Evolutionary conservation across 1,140 invertebrate genomes (phyloP).

Genomic region (Cyclina sinensis): DNA sequence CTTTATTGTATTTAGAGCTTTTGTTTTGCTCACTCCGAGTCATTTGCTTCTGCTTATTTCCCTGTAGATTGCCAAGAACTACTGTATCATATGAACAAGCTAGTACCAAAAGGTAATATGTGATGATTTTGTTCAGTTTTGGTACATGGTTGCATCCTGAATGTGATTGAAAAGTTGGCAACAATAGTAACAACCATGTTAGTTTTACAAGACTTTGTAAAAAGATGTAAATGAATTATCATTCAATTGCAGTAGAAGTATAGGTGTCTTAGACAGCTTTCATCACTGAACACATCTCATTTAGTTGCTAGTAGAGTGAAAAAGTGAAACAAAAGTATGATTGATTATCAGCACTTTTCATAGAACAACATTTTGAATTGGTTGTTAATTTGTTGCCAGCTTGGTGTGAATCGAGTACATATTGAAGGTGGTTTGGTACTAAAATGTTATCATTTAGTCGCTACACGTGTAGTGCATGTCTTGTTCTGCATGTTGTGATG

Average conservation of each 20-base stretch:
- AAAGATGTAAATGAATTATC: too few relatives aligned
- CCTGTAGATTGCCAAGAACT: slow-evolving; percentile 59
- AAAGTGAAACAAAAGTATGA: too few relatives aligned
- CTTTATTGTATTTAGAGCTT: too few relatives aligned
- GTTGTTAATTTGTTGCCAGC: too few relatives aligned
- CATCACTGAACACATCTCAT: too few relatives aligned
- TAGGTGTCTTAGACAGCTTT: too few relatives aligned
- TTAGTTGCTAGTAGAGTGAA: too few relatives aligned
- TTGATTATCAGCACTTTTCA: too few relatives aligned
- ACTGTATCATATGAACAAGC: slow-evolving; percentile 54
- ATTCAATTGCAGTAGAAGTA: too few relatives aligned
- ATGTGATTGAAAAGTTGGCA: slow-evolving; percentile 4
- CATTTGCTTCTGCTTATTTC: not conserved
- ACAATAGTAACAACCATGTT: not conserved
- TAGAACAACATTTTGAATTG: too few relatives aligned
- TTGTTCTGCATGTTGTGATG: not conserved
- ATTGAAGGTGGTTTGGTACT: slow-evolving; percentile 6
- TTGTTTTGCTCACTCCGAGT: not conserved
- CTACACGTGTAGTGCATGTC: not conserved
- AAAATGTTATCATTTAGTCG: not conserved
- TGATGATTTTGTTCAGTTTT: not conserved
- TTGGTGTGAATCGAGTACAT: not conserved
- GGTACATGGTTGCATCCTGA: not conserved
- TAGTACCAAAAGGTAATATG: slow-evolving; percentile 52
- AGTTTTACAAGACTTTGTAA: too few relatives aligned